Base-by-base conservation (phyloP, 2,888 invertebrate genomes). In the Pseudanteris insignis region DNA sequence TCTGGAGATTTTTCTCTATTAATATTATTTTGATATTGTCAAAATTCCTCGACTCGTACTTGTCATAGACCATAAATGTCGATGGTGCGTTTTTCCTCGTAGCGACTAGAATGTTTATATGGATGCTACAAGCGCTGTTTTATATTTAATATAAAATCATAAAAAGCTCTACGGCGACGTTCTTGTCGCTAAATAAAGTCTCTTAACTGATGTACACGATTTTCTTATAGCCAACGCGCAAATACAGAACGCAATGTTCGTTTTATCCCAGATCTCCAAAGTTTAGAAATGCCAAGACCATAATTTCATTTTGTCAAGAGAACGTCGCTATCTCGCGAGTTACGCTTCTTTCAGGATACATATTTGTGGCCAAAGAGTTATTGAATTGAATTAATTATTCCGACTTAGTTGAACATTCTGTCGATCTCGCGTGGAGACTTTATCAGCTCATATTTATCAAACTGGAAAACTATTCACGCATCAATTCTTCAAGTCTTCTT, bases 161-260 rank as follows among this genome's bases (percentile, higher is more conserved):
- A 44, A 54, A 54, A 44, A 44, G 8, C 26, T 32, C 32, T 25
- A 33, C 24, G 4, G 26, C 12, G 14, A 44, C 53, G 43, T n/a
- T 13, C 30, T 33, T 38, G 12, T 43, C 43, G 51, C 36, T 36
- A 34, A 43, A 53, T 51, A 30, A 43, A 43, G 41, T 43, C 51
- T 43, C 51, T 53, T 43, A 36, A 53, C 51, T 53, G 51, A 53
- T 53, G 43, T 41, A 41, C 28, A 36, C 30, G 24, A 28, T 50
- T 37, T 36, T 30, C 43, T 41, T 53, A 30, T 18, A 24, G 5
- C 12, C 25, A 11, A 15, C 24, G 13, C 12, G 9, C 41, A 37
- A 14, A 36, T 37, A 29, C 29, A 11, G 24, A 21, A 21, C 21
- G 34, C 36, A 24, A 36, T 53, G 43, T 36, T n/a, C n/a, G n/a